Percentiles rank a stretch among this genome's conserved stretches.
phyloP scores from a whole-genome alignment of 1,140 invertebrate species.

The Drosophila rhopaloa region DNA sequence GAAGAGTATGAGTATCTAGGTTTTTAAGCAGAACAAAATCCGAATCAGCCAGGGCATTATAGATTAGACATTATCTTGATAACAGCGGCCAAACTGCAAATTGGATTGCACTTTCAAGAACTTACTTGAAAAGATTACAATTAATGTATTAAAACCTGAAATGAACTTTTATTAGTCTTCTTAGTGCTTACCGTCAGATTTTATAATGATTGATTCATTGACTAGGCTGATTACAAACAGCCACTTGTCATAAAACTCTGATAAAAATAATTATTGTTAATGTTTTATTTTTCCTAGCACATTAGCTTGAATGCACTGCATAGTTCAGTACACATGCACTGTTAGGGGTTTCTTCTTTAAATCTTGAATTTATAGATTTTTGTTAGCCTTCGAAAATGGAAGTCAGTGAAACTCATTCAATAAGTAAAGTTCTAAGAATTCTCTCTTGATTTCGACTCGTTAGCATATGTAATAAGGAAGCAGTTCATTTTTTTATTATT shows the following conservation, averaged over 20 bases:
- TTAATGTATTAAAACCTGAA: conserved; percentile 4
- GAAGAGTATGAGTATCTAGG: too few relatives aligned
- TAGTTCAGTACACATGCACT: not conserved
- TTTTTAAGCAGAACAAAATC: not conserved
- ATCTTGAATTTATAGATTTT: not conserved
- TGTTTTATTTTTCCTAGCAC: too few relatives aligned
- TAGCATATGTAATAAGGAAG: too few relatives aligned
- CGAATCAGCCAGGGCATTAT: not conserved
- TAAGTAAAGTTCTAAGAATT: not conserved
- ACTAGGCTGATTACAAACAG: conserved; percentile 10
- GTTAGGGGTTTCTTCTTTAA: not conserved
- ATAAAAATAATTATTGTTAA: too few relatives aligned
- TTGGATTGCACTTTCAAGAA: conserved; percentile 22
- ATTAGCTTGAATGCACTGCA: too few relatives aligned
- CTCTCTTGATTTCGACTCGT: too few relatives aligned
- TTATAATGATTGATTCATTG: conserved; percentile 71
- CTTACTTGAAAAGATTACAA: conserved; percentile 22
- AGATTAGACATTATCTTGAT: conserved; percentile 10
- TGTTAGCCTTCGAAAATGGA: not conserved
- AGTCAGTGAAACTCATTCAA: not conserved
- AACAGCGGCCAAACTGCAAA: conserved; percentile 6
- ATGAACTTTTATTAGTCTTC: conserved; percentile 19
- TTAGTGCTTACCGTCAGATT: conserved; percentile 38
- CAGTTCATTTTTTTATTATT: too few relatives aligned
- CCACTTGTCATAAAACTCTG: not conserved